A percentile compares a stretch with the other conserved stretches of the same genome.
These are phyloP conservation scores for Poeciliopsis retropinna DNA, from an alignment of 2,113 vertebrate genomes.

Conservation along the genomic window DNA sequence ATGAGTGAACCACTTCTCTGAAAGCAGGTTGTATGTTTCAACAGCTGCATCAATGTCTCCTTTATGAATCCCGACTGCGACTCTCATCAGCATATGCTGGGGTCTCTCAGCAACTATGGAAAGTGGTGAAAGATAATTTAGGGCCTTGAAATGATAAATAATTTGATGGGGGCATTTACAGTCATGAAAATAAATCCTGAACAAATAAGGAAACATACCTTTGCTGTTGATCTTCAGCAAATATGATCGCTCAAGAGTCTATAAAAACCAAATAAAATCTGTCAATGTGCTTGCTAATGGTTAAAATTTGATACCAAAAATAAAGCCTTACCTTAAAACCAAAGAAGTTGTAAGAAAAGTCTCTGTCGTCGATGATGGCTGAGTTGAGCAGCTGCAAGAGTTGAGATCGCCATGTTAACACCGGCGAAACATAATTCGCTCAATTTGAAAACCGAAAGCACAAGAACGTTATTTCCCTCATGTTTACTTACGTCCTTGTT, in stretches of 20 bases:
- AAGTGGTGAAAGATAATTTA: background rate
- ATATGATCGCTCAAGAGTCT: slow-evolving; percentile 96
- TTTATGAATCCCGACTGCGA: slow-evolving; percentile 93
- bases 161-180: too few relatives aligned
- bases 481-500: slow-evolving; percentile 89
- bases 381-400: slow-evolving; percentile 90
- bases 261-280: slow-evolving; percentile 19
- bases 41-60: slow-evolving; percentile 89
- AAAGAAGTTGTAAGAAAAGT: slow-evolving; percentile 98
- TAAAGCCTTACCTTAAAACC: slow-evolving; percentile 90
- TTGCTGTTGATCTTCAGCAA: slow-evolving; percentile 95
- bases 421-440: background rate
- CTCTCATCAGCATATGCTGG: slow-evolving; percentile 98
- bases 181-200: background rate
- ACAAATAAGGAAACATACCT: slow-evolving; percentile 77
- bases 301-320: background rate
- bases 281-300: background rate
- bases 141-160: background rate
- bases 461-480: background rate
- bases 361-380: slow-evolving; percentile 94
- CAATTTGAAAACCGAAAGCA: background rate
- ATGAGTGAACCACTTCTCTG: slow-evolving; percentile 96
- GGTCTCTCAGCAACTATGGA: slow-evolving; percentile 91
- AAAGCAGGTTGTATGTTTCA: slow-evolving; percentile 95
- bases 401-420: background rate